Conservation (phyloP, 2,888 invertebrate species). For the Limnephilus lunatus region DNA sequence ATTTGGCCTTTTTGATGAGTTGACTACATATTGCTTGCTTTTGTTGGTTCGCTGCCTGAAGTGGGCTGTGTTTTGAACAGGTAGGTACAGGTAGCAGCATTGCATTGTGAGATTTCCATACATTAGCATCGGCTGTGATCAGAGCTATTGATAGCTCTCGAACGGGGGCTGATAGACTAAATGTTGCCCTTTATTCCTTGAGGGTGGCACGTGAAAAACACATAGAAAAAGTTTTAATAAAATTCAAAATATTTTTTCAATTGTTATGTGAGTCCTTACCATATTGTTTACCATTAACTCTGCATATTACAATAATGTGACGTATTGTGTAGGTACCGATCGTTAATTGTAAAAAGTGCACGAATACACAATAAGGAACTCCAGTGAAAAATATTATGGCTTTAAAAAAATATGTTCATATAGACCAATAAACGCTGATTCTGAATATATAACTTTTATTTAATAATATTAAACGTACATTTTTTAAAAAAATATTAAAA, state of each 20-base stretch:
- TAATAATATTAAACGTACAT: no score
- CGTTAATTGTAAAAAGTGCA: neutral
- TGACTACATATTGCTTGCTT: neutral
- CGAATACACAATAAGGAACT: neutral
- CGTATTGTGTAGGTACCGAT: no score
- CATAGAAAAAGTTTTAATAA: neutral
- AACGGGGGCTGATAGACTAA: conserved; percentile 44
- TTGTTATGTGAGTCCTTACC: neutral
- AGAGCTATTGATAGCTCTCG: conserved; percentile 54
- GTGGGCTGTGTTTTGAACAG: neutral
- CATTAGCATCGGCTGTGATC: conserved; percentile 63
- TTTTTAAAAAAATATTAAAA: no score
- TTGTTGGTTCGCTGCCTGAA: neutral
- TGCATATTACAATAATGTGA: no score
- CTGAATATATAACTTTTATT: no score
- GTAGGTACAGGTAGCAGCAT: conserved; percentile 46
- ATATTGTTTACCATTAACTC: neutral
- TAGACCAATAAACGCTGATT: no score
- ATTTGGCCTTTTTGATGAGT: neutral
- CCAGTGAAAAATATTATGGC: no score
- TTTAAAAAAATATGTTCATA: no score
- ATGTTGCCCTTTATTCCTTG: neutral
- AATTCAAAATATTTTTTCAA: neutral
- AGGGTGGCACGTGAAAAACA: conserved; percentile 28
- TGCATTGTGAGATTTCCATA: conserved; percentile 63